A percentile compares a stretch with the other conserved stretches of the same genome.
Evolutionary conservation across 2,797 vertebrate species (phyloP).

Genomic region (Acipenser oxyrinchus): DNA sequence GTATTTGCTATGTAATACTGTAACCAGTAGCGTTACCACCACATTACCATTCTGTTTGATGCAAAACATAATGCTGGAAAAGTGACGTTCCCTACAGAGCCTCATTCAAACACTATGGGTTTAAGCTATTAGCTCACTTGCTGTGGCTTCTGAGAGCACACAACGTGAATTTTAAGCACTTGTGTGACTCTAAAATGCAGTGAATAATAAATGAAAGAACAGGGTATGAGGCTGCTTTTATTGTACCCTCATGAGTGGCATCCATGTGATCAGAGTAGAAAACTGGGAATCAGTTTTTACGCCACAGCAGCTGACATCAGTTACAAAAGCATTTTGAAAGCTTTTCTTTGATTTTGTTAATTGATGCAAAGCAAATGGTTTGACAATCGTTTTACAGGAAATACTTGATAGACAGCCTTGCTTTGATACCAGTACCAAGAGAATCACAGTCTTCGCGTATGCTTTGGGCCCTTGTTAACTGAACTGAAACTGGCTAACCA

Average conservation of each 20-base stretch:
- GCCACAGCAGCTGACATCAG: conserved; percentile 11
- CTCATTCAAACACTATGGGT: conserved; percentile 22
- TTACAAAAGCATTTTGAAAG: conserved; percentile 2
- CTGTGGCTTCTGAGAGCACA: conserved; percentile 7
- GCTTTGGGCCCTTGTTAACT: too few relatives aligned
- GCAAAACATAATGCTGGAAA: neutral
- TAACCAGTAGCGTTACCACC: neutral
- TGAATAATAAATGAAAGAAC: conserved; percentile 31
- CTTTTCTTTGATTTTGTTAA: conserved; percentile 17
- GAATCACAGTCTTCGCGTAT: too few relatives aligned
- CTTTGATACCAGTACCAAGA: too few relatives aligned
- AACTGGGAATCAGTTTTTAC: conserved; percentile 20
- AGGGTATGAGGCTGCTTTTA: conserved; percentile 17
- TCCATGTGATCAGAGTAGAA: conserved; percentile 15
- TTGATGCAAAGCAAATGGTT: conserved; percentile 13
- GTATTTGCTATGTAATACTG: neutral
- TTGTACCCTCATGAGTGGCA: conserved; percentile 20
- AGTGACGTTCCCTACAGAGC: conserved; percentile 9
- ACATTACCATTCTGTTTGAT: too few relatives aligned
- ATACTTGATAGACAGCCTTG: too few relatives aligned
- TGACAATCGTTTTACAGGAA: neutral
- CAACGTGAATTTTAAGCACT: conserved; percentile 21
- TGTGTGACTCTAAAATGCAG: conserved; percentile 18
- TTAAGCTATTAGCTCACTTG: too few relatives aligned
- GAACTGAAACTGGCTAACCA: too few relatives aligned